Base-by-base conservation (phyloP, 2,888 invertebrate species). In the Dynastes hyllus region DNA sequence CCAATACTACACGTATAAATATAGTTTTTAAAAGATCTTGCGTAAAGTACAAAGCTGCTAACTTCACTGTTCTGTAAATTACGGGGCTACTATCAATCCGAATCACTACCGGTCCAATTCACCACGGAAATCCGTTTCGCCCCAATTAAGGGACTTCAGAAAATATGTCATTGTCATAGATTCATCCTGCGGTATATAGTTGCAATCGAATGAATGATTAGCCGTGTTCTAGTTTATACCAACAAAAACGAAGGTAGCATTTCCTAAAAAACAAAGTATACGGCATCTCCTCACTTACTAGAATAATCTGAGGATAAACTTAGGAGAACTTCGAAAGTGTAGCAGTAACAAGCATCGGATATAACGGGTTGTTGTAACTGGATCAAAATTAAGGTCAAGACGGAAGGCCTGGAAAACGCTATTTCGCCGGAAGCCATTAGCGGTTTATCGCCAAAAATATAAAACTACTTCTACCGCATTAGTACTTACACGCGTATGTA, bases 311-410 rank as follows among this genome's bases (percentile, higher is more conserved):
- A 32, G 5, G 51, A 51, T 69, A 11, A 16, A 69, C 51, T 69
- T 69, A 51, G 69, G 51, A 29, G 69, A 73, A 27, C 45, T 61
- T 58, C 58, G 61, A 73, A 73, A 73, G 61, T 73, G 61, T 73
- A n/a, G 40, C 40, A 58, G 22, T 58, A 22, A 22, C 58, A 40
- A 73, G 22, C 58, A 58, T 73, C 73, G 73, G 73, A 73, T 73
- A 58, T 73, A 73, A 73, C 73, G 73, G 73, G 58, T 61, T 40
- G 16, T 27, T 27, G 73, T 73, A 73, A 73, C 73, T 61, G 73
- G 73, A 58, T 73, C 37, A 61, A 73, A 73, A 73, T 73, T 73
- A 73, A 73, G 73, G 73, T 73, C 73, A 73, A 40, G 58, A 73
- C 58, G 45, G 58, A 73, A 37, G 45, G 53, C 53, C 37, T 71